phyloP scores from a whole-genome alignment of 1,140 invertebrate species.

The Leptinotarsa defecta region DNA sequence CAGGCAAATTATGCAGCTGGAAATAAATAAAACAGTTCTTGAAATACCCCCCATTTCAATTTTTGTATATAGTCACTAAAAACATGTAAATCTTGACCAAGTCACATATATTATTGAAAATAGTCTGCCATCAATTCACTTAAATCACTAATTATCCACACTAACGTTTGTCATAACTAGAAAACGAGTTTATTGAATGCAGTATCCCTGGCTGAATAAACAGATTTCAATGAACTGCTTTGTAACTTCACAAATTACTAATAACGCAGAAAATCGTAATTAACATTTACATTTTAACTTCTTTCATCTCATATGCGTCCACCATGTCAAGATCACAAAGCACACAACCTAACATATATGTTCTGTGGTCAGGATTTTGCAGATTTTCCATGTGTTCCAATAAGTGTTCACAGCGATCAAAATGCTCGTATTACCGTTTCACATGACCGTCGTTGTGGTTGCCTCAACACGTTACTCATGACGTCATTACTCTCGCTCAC shows the following conservation, averaged over 20 bases:
- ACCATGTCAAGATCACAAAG: constrained; percentile 1
- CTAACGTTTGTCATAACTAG: background rate
- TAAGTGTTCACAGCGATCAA: too few relatives aligned
- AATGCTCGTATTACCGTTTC: too few relatives aligned
- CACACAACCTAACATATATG: too few relatives aligned
- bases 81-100: background rate
- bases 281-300: background rate
- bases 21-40: background rate
- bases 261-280: background rate
- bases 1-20: constrained; percentile 10
- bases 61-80: background rate
- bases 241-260: background rate
- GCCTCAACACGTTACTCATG: too few relatives aligned
- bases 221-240: background rate
- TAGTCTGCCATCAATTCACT: constrained; percentile 12
- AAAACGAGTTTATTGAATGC: background rate
- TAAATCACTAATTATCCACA: background rate
- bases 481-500: too few relatives aligned
- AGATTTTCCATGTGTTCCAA: too few relatives aligned
- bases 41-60: constrained; percentile 7
- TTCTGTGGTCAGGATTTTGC: too few relatives aligned
- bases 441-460: too few relatives aligned
- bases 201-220: background rate
- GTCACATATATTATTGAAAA: constrained; percentile 21
- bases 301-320: background rate